Base-by-base conservation (phyloP, 2,797 vertebrate genomes). In the Coregonus ussuriensis region DNA sequence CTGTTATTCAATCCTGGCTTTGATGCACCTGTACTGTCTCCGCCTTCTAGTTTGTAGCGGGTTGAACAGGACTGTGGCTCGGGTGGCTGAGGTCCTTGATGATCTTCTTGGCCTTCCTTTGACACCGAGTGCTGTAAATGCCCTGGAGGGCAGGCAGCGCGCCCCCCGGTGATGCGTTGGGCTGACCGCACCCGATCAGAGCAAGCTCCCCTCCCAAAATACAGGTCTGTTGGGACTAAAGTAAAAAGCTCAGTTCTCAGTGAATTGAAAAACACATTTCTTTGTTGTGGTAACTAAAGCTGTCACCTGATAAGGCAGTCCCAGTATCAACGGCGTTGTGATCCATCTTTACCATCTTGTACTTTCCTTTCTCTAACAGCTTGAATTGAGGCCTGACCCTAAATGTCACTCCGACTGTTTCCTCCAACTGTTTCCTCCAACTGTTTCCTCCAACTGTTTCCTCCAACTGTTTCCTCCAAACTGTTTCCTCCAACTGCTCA, bases 371-470 rank as follows among this genome's bases (percentile, higher is more conserved):
- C 89, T 92, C 41, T 47, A 96, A 93, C 93, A 93, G 94, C 93
- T 95, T 93, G 94, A 93, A 95, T 95, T 93, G 92, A 95, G 94
- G 94, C 95, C 94, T 94, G 93, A 91, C 93, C 93, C 94, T 92
- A 95, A 93, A 96, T 94, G 94, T 94, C 94, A 92, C 94, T 83
- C 94, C 92, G 92, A 94, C 95, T 92, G 94, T 92, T 93, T 88
- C 84, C 90, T 94, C 91, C 90, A 92, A 94, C 93, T 87, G 90
- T 25, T 25, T 25, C 25, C 25, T 25, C 25, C 25, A 92, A 94
- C 95, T 92, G 94, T 92, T 93, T 88, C 84, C 90, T 94, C 91
- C 90, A 92, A 94, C 93, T 87, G 90, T 25, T 25, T 25, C 25
- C 25, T 25, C 25, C 25, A 92, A 94, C 95, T 92, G 94, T 92